Percentiles rank a stretch among this genome's conserved stretches.
Conservation (phyloP, 2,113 vertebrate species). For the Empidonax traillii region DNA sequence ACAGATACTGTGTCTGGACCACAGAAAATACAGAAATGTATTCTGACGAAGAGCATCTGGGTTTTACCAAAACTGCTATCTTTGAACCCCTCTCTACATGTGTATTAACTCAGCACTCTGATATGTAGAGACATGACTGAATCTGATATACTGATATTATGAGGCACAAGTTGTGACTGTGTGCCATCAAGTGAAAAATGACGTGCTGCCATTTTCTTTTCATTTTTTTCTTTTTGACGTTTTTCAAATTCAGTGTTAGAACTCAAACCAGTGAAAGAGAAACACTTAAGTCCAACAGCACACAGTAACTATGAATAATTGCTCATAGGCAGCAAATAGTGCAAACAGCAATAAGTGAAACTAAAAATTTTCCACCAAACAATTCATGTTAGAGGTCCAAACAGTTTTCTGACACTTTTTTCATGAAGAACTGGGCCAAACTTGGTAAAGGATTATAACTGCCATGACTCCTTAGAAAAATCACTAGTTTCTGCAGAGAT, state of each 20-base stretch:
- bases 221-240: neutral
- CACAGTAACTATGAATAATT: neutral
- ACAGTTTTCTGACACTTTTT: neutral
- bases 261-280: neutral
- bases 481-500: neutral
- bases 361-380: neutral
- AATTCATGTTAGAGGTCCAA: neutral
- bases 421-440: neutral
- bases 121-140: neutral
- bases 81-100: neutral
- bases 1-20: neutral
- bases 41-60: neutral
- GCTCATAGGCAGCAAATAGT: neutral
- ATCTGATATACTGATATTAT: neutral
- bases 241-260: neutral
- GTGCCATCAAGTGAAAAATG: neutral
- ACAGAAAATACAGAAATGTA: neutral
- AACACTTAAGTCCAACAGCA: neutral
- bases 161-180: neutral
- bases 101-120: neutral
- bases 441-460: neutral
- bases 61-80: neutral
- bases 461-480: neutral
- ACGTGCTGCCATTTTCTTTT: neutral
- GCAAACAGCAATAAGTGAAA: neutral